Percentiles rank a stretch among this genome's conserved stretches.
These are phyloP conservation scores for Encarsia formosa DNA, from an alignment of 2,888 invertebrate genomes.

Conservation along the genomic window DNA sequence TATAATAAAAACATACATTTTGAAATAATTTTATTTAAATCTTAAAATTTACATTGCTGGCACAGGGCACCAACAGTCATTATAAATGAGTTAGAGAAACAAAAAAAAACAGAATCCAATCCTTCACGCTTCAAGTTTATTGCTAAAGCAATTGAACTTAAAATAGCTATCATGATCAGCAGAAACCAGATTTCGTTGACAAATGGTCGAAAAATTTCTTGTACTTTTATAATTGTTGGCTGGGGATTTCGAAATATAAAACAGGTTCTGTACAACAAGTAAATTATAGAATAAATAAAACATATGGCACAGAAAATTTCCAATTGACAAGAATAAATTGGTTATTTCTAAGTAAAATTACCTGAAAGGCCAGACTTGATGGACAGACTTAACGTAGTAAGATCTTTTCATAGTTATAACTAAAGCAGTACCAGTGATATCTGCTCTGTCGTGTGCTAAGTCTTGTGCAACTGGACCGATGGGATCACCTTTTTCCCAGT, in stretches of 20 bases:
- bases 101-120: slow-evolving; percentile 8
- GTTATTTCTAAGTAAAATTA: neutral
- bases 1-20: too few relatives aligned
- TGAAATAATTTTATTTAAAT: slow-evolving; percentile 39
- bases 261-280: slow-evolving; percentile 31
- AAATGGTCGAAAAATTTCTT: slow-evolving; percentile 34
- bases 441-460: slow-evolving; percentile 2
- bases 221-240: slow-evolving; percentile 28
- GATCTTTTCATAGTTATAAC: slow-evolving; percentile 2
- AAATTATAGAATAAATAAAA: neutral
- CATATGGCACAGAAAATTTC: too few relatives aligned
- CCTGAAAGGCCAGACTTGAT: slow-evolving; percentile 19
- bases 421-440: slow-evolving; percentile 12
- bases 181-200: slow-evolving; percentile 32
- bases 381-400: slow-evolving; percentile 7
- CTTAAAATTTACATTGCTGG: slow-evolving; percentile 37
- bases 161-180: slow-evolving; percentile 17
- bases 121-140: slow-evolving; percentile 28
- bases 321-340: too few relatives aligned
- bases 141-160: slow-evolving; percentile 6
- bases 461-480: slow-evolving; percentile 25
- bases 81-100: slow-evolving; percentile 26
- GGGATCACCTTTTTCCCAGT: slow-evolving; percentile 21
- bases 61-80: slow-evolving; percentile 35
- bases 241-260: slow-evolving; percentile 37